These are phyloP conservation scores for Nothobranchius kuhntae DNA, from an alignment of 2,113 vertebrate species.

Conservation along the genomic window DNA sequence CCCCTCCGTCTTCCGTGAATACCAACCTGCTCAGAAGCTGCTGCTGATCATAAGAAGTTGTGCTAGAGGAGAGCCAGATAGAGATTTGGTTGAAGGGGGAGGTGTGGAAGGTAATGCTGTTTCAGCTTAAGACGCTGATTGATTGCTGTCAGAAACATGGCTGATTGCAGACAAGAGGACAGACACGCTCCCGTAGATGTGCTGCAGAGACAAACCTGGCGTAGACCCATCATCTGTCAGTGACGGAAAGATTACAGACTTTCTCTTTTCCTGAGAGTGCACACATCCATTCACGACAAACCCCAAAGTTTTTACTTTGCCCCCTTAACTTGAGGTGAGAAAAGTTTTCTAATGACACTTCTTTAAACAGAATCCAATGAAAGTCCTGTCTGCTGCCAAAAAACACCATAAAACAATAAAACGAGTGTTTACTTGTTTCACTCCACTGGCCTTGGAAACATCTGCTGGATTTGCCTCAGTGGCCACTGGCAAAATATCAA, in stretches of 20 bases:
- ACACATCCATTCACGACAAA: constrained; percentile 20
- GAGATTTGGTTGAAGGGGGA: constrained; percentile 20
- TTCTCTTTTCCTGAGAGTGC: constrained; percentile 16
- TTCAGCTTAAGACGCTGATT: constrained; percentile 42
- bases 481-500: constrained; percentile 57
- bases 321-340: constrained; percentile 32
- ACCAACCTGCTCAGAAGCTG: constrained; percentile 28
- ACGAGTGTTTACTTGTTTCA: constrained; percentile 61
- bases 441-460: constrained; percentile 61
- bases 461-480: constrained; percentile 61
- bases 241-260: constrained; percentile 34
- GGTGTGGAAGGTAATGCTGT: not conserved
- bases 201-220: constrained; percentile 49
- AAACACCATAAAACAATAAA: constrained; percentile 53
- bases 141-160: constrained; percentile 63
- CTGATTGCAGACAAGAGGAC: constrained; percentile 52
- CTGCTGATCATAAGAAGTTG: constrained; percentile 54
- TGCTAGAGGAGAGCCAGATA: constrained; percentile 18
- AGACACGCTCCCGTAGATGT: constrained; percentile 10
- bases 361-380: constrained; percentile 37
- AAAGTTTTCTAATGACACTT: constrained; percentile 49
- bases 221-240: constrained; percentile 66
- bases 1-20: not conserved
- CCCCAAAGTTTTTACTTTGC: constrained; percentile 40
- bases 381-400: constrained; percentile 52